Base-by-base conservation (phyloP, 2,888 invertebrate genomes). In the Drosophila antonietae region DNA sequence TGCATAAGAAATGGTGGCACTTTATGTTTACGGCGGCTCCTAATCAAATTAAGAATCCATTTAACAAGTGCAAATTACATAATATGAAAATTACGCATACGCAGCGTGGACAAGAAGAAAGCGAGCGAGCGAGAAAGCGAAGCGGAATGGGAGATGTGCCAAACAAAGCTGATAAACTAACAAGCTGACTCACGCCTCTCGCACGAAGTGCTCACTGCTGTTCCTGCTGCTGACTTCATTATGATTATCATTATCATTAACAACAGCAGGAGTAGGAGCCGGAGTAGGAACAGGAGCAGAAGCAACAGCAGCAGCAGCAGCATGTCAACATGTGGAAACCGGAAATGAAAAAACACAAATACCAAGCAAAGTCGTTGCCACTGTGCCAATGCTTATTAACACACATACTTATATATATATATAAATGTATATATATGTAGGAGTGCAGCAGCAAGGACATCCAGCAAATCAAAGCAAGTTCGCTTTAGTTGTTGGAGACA, bases 281-380 rank as follows among this genome's bases (percentile, higher is more conserved):
- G 6, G 14, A 52, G 44, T 33, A 47, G 31, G n/a, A 61, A 62
- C 31, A 31, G 33, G 28, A 63, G 44, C 33, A 31, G 41, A 14
- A 66, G 37, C 28, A 15, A n/a, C 28, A 72, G 65, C 70, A 71
- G 56, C 63, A 72, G 69, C 80, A 80, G 72, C 78, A 83, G 65
- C 77, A 81, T 85, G 89, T 87, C 80, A 85, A 86, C 81, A 85
- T 86, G 80, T 90, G 80, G 77, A 83, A 89, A 79, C 90, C 90
- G 90, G 90, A 90, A 90, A 90, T 89, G 84, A 86, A 81, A 81
- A 81, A 88, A 85, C 78, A 83, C 87, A 89, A 86, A 90, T 80
- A 89, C 77, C 75, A 64, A 76, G 82, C 87, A 82, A 73, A 84
- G 75, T 85, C 80, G 83, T 84, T 87, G 87, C 88, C 82, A 80